A percentile compares a stretch with the other conserved stretches of the same genome.
phyloP scores from a whole-genome alignment of 2,113 vertebrate species.

The Typhlomys cinereus region DNA sequence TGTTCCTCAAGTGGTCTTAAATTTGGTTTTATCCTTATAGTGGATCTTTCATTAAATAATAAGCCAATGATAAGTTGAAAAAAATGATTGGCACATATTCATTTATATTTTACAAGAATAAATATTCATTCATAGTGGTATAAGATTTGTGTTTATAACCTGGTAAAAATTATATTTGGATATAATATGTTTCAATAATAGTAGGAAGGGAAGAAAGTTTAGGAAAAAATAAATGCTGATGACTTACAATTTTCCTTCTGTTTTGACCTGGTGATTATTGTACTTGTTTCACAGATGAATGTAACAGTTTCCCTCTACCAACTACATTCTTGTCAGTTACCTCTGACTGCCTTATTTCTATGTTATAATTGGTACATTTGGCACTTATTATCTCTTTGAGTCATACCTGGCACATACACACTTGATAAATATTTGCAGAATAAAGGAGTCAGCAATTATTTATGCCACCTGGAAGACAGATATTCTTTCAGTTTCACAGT shows the following conservation, averaged over 20 bases:
- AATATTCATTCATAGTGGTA: too few relatives aligned
- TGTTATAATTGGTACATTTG: slow-evolving; percentile 1
- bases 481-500: not conserved
- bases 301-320: not conserved
- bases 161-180: slow-evolving; percentile 14
- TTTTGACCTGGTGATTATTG: not conserved
- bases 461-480: not conserved
- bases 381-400: not conserved
- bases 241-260: not conserved
- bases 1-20: not conserved
- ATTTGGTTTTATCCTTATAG: not conserved
- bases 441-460: not conserved
- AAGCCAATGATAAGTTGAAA: not conserved
- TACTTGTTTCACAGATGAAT: not conserved
- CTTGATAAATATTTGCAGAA: not conserved
- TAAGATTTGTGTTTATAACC: not conserved
- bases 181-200: not conserved
- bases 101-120: slow-evolving; percentile 12
- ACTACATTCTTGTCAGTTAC: not conserved
- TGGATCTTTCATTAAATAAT: not conserved
- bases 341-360: not conserved
- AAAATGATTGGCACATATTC: slow-evolving; percentile 42
- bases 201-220: not conserved
- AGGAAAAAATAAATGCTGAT: not conserved
- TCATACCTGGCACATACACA: not conserved